Evolutionary conservation across 2,797 vertebrate genomes (phyloP).

Genomic region (Aulostomus chinensis): DNA sequence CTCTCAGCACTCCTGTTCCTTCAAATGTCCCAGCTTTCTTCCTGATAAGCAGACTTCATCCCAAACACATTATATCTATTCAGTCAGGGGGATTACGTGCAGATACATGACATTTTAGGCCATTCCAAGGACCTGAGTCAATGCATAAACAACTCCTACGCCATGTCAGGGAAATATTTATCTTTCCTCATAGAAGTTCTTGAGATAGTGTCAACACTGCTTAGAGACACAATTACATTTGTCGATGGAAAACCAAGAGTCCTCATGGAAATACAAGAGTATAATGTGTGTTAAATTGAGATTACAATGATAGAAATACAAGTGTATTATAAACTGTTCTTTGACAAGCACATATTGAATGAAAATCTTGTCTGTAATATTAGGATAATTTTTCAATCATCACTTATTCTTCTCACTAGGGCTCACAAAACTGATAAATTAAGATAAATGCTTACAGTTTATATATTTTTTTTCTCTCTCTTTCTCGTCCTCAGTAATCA

Average conservation of each 20-base stretch:
- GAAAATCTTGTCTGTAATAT: too few relatives aligned
- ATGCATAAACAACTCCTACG: constrained; percentile 73
- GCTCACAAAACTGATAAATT: too few relatives aligned
- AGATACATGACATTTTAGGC: constrained; percentile 69
- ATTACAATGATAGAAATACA: constrained; percentile 22
- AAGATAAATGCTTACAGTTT: too few relatives aligned
- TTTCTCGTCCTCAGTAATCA: constrained; percentile 81
- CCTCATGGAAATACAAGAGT: constrained; percentile 60
- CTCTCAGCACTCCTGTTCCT: constrained; percentile 29
- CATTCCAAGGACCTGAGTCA: constrained; percentile 73
- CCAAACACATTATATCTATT: constrained; percentile 62
- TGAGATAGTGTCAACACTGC: constrained; percentile 74
- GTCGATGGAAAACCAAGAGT: constrained; percentile 65
- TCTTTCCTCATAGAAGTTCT: constrained; percentile 75
- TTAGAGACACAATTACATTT: constrained; percentile 72
- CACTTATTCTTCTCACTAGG: too few relatives aligned
- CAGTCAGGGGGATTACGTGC: constrained; percentile 59
- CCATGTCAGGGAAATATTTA: constrained; percentile 76
- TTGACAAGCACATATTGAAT: too few relatives aligned
- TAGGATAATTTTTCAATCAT: too few relatives aligned
- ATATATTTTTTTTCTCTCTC: neutral
- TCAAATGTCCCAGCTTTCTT: constrained; percentile 17
- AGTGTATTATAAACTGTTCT: too few relatives aligned
- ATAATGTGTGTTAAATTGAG: constrained; percentile 27
- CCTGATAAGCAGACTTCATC: constrained; percentile 62